Percentiles rank a stretch among this genome's conserved stretches.
Conservation (phyloP, 2,888 invertebrate genomes). For the Cancer borealis region DNA sequence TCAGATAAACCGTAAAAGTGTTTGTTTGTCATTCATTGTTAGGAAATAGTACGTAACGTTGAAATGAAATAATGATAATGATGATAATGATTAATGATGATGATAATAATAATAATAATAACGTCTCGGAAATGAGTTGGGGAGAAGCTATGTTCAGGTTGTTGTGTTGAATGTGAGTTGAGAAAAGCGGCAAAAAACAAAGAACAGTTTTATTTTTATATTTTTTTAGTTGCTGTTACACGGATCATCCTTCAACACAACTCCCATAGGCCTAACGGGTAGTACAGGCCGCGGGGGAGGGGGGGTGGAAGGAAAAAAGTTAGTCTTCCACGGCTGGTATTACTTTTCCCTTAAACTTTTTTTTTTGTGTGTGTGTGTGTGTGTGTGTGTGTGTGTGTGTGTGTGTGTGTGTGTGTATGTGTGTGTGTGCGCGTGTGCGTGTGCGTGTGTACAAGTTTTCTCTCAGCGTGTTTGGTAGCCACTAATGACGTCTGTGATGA, state of each 20-base stretch:
- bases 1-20: too few relatives aligned
- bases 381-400: background rate
- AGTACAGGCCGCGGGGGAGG: background rate
- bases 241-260: background rate
- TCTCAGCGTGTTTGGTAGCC: background rate
- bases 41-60: too few relatives aligned
- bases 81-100: too few relatives aligned
- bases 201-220: background rate
- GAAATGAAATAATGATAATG: too few relatives aligned
- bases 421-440: background rate
- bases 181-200: background rate
- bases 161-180: background rate
- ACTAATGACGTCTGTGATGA: conserved; percentile 1
- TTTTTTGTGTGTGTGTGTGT: background rate
- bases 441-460: background rate
- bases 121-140: too few relatives aligned
- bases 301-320: too few relatives aligned
- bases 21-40: too few relatives aligned
- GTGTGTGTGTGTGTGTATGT: background rate
- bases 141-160: too few relatives aligned
- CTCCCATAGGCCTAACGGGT: background rate
- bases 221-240: background rate
- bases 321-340: background rate
- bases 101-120: too few relatives aligned
- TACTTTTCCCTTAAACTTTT: background rate